Percentiles rank a stretch among this genome's conserved stretches.
Evolutionary conservation across 2,113 vertebrate species (phyloP).

Genomic region (Oryctolagus cuniculus): mOryCun1.1 NC_091433.1:148199501-148200000

Average conservation of each 20-base stretch:
- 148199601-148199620: constrained; percentile 17
- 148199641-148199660: background rate
- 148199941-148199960: constrained; percentile 72
- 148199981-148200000: constrained; percentile 81
- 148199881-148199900: constrained; percentile 78
- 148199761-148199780: constrained; percentile 35
- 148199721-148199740: background rate
- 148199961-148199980: constrained; percentile 78
- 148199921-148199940: constrained; percentile 68
- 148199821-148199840: constrained; percentile 58
- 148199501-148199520: background rate
- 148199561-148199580: constrained; percentile 31
- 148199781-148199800: constrained; percentile 33
- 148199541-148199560: background rate
- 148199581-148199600: background rate
- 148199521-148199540: background rate
- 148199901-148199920: constrained; percentile 77
- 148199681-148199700: constrained; percentile 56
- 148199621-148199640: constrained; percentile 15
- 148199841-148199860: constrained; percentile 60
- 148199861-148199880: constrained; percentile 75
- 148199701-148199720: constrained; percentile 38
- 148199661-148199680: constrained; percentile 17
- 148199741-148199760: constrained; percentile 33
- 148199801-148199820: background rate